phyloP scores from a whole-genome alignment of 2,797 vertebrate genomes.

The Brachyrhaphis roseni region DNA sequence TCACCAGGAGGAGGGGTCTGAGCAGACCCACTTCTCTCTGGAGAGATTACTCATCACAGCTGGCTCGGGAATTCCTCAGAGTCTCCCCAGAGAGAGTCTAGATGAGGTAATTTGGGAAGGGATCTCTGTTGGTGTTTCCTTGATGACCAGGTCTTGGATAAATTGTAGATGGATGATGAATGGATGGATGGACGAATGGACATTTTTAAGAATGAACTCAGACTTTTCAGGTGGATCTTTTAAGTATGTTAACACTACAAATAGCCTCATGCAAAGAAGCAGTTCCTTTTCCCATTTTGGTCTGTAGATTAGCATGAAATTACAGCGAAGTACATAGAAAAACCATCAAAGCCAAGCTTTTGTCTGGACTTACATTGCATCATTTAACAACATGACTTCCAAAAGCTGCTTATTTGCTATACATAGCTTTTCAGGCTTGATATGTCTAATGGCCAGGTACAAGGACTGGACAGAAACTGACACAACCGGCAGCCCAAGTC shows the following conservation, averaged over 20 bases:
- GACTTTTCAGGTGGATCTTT: neutral
- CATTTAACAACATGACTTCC: neutral
- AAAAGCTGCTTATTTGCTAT: neutral
- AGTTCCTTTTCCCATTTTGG: neutral
- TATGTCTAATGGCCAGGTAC: neutral
- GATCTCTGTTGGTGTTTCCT: neutral
- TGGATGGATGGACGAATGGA: neutral
- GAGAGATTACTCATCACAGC: neutral
- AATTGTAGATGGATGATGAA: neutral
- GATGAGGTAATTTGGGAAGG: neutral
- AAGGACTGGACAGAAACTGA: neutral
- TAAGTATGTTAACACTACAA: neutral
- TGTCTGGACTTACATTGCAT: neutral
- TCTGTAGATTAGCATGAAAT: neutral
- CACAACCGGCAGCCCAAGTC: neutral
- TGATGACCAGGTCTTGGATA: neutral
- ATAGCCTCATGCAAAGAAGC: neutral
- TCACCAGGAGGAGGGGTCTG: neutral
- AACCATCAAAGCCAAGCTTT: neutral
- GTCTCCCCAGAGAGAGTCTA: neutral
- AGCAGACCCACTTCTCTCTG: neutral
- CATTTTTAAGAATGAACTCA: neutral
- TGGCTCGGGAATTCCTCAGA: neutral
- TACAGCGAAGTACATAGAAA: neutral
- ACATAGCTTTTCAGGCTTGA: neutral